Percentiles rank a stretch among this genome's conserved stretches.
phyloP scores from a whole-genome alignment of 2,797 vertebrate genomes.

The Phoeniculus purpureus region DNA sequence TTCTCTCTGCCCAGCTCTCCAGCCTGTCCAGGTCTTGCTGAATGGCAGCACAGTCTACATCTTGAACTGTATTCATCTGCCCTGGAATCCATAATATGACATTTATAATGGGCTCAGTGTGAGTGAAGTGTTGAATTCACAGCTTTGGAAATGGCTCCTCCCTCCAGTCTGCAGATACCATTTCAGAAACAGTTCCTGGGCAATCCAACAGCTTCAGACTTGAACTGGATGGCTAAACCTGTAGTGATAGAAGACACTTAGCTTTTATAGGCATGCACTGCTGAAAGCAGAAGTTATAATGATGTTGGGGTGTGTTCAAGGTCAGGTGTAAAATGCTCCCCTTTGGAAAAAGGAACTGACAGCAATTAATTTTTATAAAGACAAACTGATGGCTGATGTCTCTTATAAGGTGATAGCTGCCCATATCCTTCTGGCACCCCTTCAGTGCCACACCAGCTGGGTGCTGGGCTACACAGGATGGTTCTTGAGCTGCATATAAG shows the following conservation, averaged over 20 bases:
- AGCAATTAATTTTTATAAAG: background rate
- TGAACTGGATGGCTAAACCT: background rate
- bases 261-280: background rate
- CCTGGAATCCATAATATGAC: background rate
- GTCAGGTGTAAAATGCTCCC: background rate
- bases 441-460: background rate
- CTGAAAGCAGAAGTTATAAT: background rate
- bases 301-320: background rate
- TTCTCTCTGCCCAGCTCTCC: too few relatives aligned
- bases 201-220: background rate
- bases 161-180: background rate
- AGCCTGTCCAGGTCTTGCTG: too few relatives aligned
- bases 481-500: background rate
- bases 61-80: background rate
- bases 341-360: background rate
- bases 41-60: background rate
- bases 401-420: background rate
- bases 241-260: background rate
- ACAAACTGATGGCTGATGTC: background rate
- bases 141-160: background rate
- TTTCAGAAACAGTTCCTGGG: background rate
- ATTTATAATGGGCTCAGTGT: background rate
- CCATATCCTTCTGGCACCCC: background rate
- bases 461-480: background rate
- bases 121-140: background rate